Evolutionary conservation across 2,888 invertebrate species (phyloP).

Genomic region (Cyclophora albipunctata): DNA sequence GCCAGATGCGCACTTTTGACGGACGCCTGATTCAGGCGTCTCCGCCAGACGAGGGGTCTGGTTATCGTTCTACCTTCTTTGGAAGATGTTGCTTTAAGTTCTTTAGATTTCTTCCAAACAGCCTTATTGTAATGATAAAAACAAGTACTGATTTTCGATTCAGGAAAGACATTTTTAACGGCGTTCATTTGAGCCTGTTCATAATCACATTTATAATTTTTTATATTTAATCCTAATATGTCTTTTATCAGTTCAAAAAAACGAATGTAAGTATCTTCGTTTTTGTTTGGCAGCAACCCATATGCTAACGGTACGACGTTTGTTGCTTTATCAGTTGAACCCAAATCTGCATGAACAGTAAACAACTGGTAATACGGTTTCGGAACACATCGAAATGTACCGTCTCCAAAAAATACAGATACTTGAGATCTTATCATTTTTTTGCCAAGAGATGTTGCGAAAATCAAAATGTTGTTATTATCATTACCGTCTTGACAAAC

Average conservation of each 20-base stretch:
- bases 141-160: not conserved
- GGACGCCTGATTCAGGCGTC: too few relatives aligned
- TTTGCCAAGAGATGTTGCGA: too few relatives aligned
- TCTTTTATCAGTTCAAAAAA: not conserved
- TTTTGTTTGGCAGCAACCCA: not conserved
- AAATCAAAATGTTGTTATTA: too few relatives aligned
- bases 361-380: not conserved
- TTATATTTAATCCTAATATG: not conserved
- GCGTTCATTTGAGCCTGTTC: not conserved
- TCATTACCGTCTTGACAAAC: too few relatives aligned
- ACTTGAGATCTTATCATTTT: too few relatives aligned
- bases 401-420: not conserved
- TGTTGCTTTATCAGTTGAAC: not conserved
- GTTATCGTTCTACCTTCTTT: not conserved
- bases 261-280: not conserved
- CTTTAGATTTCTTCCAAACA: not conserved
- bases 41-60: not conserved
- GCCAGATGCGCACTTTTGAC: too few relatives aligned
- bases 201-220: not conserved
- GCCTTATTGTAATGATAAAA: slow-evolving; percentile 3
- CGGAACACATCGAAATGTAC: not conserved
- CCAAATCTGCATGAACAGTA: not conserved
- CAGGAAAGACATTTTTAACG: not conserved
- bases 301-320: not conserved
- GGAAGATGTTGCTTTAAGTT: not conserved